Percentiles rank a stretch among this genome's conserved stretches.
Conservation (phyloP, 1,140 invertebrate genomes). For the Panagrolaimus sp. region DNA sequence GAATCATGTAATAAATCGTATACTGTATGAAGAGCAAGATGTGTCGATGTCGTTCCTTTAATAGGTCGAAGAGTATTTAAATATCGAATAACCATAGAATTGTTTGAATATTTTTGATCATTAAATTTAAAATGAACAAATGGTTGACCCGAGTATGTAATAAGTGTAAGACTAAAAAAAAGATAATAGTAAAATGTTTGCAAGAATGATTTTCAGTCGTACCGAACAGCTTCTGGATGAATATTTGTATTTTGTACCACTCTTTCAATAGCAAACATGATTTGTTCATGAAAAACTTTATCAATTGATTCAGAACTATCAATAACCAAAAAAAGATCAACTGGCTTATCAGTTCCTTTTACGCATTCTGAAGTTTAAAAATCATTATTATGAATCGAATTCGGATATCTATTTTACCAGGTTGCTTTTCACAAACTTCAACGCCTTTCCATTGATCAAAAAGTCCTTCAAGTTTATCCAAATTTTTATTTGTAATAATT, state of each 20-base stretch:
- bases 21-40: slow-evolving; percentile 47
- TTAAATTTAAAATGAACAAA: slow-evolving; percentile 56
- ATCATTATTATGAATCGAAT: neutral
- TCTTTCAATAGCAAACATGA: slow-evolving; percentile 48
- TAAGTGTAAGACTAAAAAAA: slow-evolving; percentile 41
- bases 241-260: slow-evolving; percentile 53
- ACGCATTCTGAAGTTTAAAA: slow-evolving; percentile 32
- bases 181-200: neutral
- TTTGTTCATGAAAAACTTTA: slow-evolving; percentile 49
- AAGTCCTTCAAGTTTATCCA: slow-evolving; percentile 42
- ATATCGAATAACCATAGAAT: slow-evolving; percentile 43
- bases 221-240: slow-evolving; percentile 55
- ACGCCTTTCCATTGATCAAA: slow-evolving; percentile 52
- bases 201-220: slow-evolving; percentile 20
- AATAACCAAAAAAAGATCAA: slow-evolving; percentile 51
- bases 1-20: slow-evolving; percentile 43
- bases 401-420: slow-evolving; percentile 25
- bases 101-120: slow-evolving; percentile 42
- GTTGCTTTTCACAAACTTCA: slow-evolving; percentile 54
- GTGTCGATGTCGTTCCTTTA: slow-evolving; percentile 53
- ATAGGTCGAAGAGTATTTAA: slow-evolving; percentile 46
- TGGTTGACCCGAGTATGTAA: slow-evolving; percentile 53
- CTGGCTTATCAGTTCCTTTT: slow-evolving; percentile 51
- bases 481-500: slow-evolving; percentile 57
- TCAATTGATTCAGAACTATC: slow-evolving; percentile 56